Evolutionary conservation across 2,797 vertebrate genomes (phyloP).

Genomic region (Moxostoma hubbsi): DNA sequence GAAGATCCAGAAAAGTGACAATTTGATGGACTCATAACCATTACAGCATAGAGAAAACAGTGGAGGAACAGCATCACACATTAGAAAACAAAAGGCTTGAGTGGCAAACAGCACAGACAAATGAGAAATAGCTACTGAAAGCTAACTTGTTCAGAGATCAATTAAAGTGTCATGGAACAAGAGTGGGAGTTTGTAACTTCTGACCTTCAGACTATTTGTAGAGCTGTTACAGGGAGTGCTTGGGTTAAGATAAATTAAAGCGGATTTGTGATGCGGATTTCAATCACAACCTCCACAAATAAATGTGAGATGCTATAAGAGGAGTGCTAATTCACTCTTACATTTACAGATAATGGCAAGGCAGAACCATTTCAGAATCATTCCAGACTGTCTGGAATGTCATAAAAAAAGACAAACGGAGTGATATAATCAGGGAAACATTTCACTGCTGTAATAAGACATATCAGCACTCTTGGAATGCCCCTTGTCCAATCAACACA

Average conservation of each 20-base stretch:
- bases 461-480: too few species aligned
- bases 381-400: too few species aligned
- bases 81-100: constrained; percentile 15
- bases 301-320: neutral
- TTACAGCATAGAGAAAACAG: constrained; percentile 32
- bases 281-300: constrained; percentile 5
- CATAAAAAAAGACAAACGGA: neutral
- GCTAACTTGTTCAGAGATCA: constrained; percentile 26
- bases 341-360: neutral
- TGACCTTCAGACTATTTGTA: constrained; percentile 36
- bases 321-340: neutral
- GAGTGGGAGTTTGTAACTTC: constrained; percentile 28
- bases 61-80: constrained; percentile 40
- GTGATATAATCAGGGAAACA: too few species aligned
- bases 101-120: neutral
- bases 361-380: neutral
- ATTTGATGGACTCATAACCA: constrained; percentile 16
- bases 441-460: too few species aligned
- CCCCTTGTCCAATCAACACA: too few species aligned
- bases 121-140: constrained; percentile 18
- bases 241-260: constrained; percentile 29
- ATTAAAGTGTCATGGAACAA: constrained; percentile 45
- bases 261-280: constrained; percentile 38
- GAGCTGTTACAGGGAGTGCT: constrained; percentile 17
- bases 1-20: constrained; percentile 29